phyloP scores from a whole-genome alignment of 2,113 vertebrate species.

The Sciurus niger region DNA sequence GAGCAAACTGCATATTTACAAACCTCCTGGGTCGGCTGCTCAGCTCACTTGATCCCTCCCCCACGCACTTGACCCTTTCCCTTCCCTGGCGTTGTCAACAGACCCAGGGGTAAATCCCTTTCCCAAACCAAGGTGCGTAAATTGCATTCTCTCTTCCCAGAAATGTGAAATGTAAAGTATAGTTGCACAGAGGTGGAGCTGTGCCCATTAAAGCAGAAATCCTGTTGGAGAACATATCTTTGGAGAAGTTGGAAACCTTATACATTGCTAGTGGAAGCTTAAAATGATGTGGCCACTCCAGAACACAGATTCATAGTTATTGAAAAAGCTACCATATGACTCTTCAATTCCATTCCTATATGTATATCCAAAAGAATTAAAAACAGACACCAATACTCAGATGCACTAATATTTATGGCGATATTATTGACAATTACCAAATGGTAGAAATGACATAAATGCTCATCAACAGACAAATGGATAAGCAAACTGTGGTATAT shows the following conservation, averaged over 20 bases:
- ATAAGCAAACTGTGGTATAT: neutral
- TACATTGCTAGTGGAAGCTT: neutral
- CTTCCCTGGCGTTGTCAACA: fast-evolving
- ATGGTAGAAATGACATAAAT: neutral
- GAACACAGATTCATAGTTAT: neutral
- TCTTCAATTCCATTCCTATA: neutral
- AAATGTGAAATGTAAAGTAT: neutral
- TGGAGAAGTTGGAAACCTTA: neutral
- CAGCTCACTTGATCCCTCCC: no score
- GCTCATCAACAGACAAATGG: neutral
- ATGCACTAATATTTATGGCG: neutral
- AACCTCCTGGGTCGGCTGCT: neutral
- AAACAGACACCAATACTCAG: neutral
- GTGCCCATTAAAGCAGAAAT: neutral
- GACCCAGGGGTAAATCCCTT: neutral
- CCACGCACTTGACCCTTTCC: fast-evolving
- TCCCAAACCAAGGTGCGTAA: neutral
- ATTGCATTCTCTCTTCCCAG: neutral
- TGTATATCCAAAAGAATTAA: neutral
- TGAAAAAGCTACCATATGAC: neutral
- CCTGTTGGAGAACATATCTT: neutral
- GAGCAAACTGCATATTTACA: neutral
- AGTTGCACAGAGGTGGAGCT: neutral
- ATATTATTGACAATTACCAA: neutral
- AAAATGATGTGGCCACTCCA: neutral